Base-by-base conservation (phyloP, 2,797 vertebrate species). In the Hemitrygon akajei region DNA sequence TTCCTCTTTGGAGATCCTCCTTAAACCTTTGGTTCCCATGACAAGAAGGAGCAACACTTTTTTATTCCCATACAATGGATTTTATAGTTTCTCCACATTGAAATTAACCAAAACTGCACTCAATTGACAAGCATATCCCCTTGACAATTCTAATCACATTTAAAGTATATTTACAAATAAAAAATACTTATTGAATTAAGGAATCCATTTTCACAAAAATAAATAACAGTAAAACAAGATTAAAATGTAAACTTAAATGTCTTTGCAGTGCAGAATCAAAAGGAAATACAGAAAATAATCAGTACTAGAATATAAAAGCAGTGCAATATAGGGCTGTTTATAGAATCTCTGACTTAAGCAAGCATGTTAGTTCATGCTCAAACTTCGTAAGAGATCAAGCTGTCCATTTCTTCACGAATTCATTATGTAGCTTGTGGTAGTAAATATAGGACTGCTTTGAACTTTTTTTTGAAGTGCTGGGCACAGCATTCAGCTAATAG, bases 1-100 rank as follows among this genome's bases (percentile, higher is more conserved):
- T 22, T 81, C 37, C 63, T 66, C 63, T 66, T 66, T 14, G 9
- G 63, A 66, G 14, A 66, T 66, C 63, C 14, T n/a, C 27, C 14
- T n/a, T n/a, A 60, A n/a, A 27, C 84, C 22, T 56, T 47, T 47
- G 47, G 47, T 1, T 47, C 47, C 47, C 47, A 47, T 47, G 47
- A 47, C 47, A 47, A 47, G 47, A 47, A 47, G 47, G 47, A 4
- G 47, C 47, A 47, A 47, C 47, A 47, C 47, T 47, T 47, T 47
- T 89, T 89, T 89, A 89, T 89, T 66, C 60, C 34, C 60, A 89
- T 89, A 66, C n/a, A n/a, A 89, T 60, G 86, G 14, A n/a, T 89
- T 60, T 86, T 87, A 87, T 60, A 56, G 20, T 37, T 89, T 89
- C 60, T 69, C 6, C 16, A 69, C 58, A 63, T 63, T 63, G 30